A percentile compares a stretch with the other conserved stretches of the same genome.
Evolutionary conservation across 53 echinoderm and acorn worm species (phyloP).

Genomic region (Echinarachnius parma): DNA sequence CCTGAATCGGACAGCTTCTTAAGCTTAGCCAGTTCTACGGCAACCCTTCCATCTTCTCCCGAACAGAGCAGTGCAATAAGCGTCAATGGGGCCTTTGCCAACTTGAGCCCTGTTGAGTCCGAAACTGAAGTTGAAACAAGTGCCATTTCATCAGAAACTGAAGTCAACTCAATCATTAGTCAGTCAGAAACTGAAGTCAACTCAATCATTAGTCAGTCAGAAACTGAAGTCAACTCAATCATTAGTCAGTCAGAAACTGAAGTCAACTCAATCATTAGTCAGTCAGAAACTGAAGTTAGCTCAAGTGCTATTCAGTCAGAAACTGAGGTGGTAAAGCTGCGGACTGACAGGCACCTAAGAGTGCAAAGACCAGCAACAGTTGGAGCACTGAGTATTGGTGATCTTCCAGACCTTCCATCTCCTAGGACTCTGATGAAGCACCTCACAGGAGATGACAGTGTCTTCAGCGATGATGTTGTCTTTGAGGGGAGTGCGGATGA

Average conservation of each 20-base stretch:
- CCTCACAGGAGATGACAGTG: conserved; percentile 20
- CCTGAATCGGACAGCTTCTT: conserved; percentile 63
- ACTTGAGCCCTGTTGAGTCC: background rate
- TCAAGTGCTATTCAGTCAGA: background rate
- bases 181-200: background rate
- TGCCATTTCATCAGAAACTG: background rate
- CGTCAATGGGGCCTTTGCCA: background rate
- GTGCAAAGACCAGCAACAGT: conserved; percentile 21
- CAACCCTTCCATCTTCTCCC: conserved; percentile 32
- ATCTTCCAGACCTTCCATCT: conserved; percentile 18
- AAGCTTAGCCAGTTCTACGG: conserved; percentile 52
- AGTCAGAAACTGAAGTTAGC: background rate
- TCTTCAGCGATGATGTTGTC: conserved; percentile 4
- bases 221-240: conserved; percentile 1
- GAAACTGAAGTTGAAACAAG: conserved; percentile 12
- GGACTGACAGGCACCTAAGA: conserved; percentile 17
- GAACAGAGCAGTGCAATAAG: conserved; percentile 22
- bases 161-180: conserved; percentile 3
- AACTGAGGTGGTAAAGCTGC: conserved; percentile 39
- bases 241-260: background rate
- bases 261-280: background rate
- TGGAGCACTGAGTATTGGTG: conserved; percentile 1
- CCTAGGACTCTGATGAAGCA: conserved; percentile 30
- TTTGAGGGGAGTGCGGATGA: conserved; percentile 43
- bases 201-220: background rate